phyloP scores from a whole-genome alignment of 2,888 invertebrate genomes.

The Matsumyia berberina region DNA sequence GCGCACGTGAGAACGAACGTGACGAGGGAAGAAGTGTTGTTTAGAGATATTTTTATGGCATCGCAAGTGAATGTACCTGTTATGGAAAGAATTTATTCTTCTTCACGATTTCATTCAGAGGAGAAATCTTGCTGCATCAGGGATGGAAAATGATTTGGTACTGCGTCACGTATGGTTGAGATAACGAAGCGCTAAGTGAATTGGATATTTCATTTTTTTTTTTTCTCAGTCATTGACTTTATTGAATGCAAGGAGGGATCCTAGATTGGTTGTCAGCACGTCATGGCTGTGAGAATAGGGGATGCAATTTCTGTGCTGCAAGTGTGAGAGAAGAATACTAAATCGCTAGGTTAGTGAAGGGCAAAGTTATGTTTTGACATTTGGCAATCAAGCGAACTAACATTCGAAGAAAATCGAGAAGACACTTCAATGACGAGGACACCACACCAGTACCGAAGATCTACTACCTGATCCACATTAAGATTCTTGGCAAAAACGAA shows the following conservation, averaged over 20 bases:
- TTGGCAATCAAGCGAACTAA: too few species aligned
- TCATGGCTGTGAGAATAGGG: too few species aligned
- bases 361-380: too few species aligned
- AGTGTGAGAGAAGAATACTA: too few species aligned
- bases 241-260: constrained; percentile 35
- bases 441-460: too few species aligned
- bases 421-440: too few species aligned
- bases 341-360: too few species aligned
- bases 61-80: constrained; percentile 55
- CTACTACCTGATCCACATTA: too few species aligned
- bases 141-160: constrained; percentile 2
- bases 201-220: constrained; percentile 44
- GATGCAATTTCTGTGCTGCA: too few species aligned
- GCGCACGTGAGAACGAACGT: constrained; percentile 18
- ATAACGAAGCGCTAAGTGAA: constrained; percentile 69
- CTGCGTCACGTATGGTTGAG: constrained; percentile 49
- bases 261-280: too few species aligned
- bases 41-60: constrained; percentile 46
- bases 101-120: constrained; percentile 52
- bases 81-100: constrained; percentile 40
- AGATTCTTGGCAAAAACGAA: too few species aligned
- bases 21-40: constrained; percentile 30
- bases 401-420: too few species aligned
- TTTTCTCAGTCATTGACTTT: constrained; percentile 20
- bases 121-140: neutral